These are phyloP conservation scores for Hymenochirus boettgeri DNA, from an alignment of 2,113 vertebrate genomes.

Conservation along the genomic window DNA sequence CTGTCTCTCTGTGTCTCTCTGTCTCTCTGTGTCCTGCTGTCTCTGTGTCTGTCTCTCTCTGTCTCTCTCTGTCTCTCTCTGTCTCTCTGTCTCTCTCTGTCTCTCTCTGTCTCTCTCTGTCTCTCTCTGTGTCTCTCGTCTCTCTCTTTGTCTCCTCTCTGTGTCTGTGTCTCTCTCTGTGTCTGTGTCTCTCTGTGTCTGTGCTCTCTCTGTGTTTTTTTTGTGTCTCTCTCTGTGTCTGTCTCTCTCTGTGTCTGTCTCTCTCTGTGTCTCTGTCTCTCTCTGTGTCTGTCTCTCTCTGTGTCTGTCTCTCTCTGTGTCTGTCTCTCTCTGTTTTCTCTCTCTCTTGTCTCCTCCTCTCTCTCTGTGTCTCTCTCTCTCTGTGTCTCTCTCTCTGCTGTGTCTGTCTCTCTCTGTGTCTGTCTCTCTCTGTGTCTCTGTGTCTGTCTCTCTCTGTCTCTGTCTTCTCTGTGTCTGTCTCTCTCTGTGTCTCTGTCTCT, in stretches of 20 bases:
- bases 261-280: too few relatives aligned
- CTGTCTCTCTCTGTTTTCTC: too few relatives aligned
- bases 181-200: too few relatives aligned
- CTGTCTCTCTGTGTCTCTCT: background rate
- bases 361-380: background rate
- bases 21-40: background rate
- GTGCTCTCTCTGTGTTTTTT: too few relatives aligned
- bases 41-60: background rate
- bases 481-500: too few relatives aligned
- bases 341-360: too few relatives aligned
- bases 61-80: too few relatives aligned
- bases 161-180: too few relatives aligned
- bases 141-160: background rate
- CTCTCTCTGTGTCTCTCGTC: too few relatives aligned
- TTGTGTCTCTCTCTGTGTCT: background rate
- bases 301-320: background rate
- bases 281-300: background rate
- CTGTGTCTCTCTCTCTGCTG: too few relatives aligned
- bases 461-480: too few relatives aligned
- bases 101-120: too few relatives aligned
- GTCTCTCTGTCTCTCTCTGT: background rate
- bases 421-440: background rate
- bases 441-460: background rate
- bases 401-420: background rate
- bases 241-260: background rate